Conservation (phyloP, 2,797 vertebrate species). For the Eulemur albifrons region DNA sequence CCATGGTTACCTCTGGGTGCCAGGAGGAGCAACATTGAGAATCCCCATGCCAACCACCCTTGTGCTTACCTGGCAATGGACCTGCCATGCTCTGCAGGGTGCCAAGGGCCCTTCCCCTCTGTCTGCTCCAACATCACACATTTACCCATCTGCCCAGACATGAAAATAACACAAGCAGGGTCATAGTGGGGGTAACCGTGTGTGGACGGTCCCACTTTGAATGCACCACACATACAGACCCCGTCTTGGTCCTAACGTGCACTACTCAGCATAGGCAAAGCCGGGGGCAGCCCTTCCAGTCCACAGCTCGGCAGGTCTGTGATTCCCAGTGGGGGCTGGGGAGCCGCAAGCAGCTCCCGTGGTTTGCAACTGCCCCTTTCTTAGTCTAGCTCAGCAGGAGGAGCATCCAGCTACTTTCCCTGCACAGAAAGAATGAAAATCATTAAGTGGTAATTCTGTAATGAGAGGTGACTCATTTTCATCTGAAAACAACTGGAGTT, state of each 20-base stretch:
- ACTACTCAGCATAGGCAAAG: rapidly evolving
- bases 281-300: rapidly evolving
- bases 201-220: neutral
- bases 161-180: neutral
- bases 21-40: neutral
- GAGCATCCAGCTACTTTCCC: neutral
- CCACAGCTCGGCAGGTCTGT: no score
- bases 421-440: neutral
- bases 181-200: neutral
- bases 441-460: neutral
- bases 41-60: neutral
- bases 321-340: neutral
- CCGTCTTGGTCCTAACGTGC: neutral
- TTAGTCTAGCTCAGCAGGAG: neutral
- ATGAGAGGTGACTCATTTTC: neutral
- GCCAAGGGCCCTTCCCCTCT: neutral
- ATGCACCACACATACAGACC: neutral
- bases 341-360: rapidly evolving
- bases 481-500: neutral
- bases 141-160: neutral
- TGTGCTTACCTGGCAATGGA: neutral
- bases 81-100: neutral
- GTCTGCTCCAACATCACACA: neutral
- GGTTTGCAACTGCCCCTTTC: neutral
- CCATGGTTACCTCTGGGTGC: neutral